Base-by-base conservation (phyloP, 2,797 vertebrate genomes). In the Bryconaethiops microstoma region DNA sequence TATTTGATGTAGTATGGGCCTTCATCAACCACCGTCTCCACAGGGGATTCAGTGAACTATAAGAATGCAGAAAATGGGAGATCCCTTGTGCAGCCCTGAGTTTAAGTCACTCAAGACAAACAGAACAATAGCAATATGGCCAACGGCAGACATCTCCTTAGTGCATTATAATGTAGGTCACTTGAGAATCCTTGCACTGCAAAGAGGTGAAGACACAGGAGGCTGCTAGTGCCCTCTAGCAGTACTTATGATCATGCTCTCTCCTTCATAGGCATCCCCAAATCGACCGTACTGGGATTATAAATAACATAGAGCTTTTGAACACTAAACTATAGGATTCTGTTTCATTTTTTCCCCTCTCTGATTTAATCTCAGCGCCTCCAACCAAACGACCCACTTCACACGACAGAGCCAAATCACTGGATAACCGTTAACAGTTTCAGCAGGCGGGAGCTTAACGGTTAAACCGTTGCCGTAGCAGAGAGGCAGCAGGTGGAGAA, bases 401-500 rank as follows among this genome's bases (percentile, higher is more conserved):
- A 59, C 52, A 40, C 52, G 29, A 73, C 52, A 9, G 23, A 29
- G 48, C 48, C 23, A 13, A 19, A 39, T 39, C 63, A 7, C 69
- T 72, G 50, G 23, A 35, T 54, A 19, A 14, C 21, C 6, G n/a
- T 42, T 45, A 64, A n/a, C 10, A 14, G 40, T 40, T 48, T 21
- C 62, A 55, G 52, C 29, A 54, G 54, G 48, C 74, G 81, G 45
- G 78, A 50, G 62, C 70, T 64, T 40, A 65, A 74, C 78, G 76
- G 81, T 80, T 85, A 85, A 82, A 73, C 52, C 65, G 60, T 64
- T 59, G 45, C 50, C 50, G 63, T 74, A 73, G 70, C 77, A 64
- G 77, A 84, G 77, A 77, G 82, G 82, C 82, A 82, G 84, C 83
- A 83, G 79, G 83, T 88, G 87, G 83, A 86, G 80, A 67, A 79